Evolutionary conservation across 2,113 vertebrate genomes (phyloP).

Genomic region (Triplophysa rosa): DNA sequence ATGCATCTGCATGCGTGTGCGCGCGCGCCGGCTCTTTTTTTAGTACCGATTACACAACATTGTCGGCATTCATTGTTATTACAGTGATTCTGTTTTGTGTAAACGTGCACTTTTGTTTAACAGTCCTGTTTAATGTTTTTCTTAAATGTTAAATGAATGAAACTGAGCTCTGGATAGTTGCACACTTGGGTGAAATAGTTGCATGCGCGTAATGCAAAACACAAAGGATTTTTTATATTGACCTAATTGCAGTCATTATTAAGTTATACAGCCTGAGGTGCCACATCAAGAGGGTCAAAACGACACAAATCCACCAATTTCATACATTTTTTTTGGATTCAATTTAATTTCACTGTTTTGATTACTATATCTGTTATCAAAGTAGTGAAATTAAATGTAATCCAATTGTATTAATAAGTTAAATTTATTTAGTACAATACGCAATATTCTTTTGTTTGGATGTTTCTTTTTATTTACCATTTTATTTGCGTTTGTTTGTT

Average conservation of each 20-base stretch:
- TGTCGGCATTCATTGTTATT: background rate
- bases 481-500: background rate
- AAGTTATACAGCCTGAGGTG: slow-evolving; percentile 51
- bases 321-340: no score
- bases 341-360: no score
- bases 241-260: slow-evolving; percentile 57
- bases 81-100: background rate
- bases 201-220: slow-evolving; percentile 23
- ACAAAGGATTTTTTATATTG: slow-evolving; percentile 48
- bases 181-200: background rate
- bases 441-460: background rate
- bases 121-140: background rate
- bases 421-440: background rate
- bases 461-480: background rate
- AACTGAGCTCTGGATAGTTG: background rate
- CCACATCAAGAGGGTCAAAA: slow-evolving; percentile 47
- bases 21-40: slow-evolving; percentile 31
- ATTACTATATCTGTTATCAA: no score
- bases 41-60: background rate
- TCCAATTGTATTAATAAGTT: background rate
- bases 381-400: no score
- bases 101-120: background rate
- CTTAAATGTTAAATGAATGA: background rate
- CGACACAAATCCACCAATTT: background rate
- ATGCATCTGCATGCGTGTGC: background rate